A percentile compares a stretch with the other conserved stretches of the same genome.
phyloP scores from a whole-genome alignment of 2,797 vertebrate genomes.

The Hydrocynus forskahlii region DNA sequence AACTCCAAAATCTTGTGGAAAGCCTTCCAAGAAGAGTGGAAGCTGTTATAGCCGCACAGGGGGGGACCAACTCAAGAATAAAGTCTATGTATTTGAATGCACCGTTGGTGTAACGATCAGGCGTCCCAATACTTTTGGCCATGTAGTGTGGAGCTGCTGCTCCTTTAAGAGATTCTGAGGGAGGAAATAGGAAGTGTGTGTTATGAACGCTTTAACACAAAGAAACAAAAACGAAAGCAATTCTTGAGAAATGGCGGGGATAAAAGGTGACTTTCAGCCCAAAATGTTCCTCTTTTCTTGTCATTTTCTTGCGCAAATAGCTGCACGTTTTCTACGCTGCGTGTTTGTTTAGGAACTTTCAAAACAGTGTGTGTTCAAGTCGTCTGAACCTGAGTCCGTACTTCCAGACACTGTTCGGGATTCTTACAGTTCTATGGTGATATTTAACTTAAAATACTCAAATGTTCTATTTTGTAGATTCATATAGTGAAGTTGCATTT shows the following conservation, averaged over 20 bases:
- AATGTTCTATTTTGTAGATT: not conserved
- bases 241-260: slow-evolving; percentile 72
- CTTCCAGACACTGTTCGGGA: not conserved
- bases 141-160: slow-evolving; percentile 42
- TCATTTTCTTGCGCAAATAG: not conserved
- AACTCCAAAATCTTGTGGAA: too few species aligned
- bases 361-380: not conserved
- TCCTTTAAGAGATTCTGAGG: slow-evolving; percentile 70
- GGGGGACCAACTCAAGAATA: too few species aligned
- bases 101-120: too few species aligned
- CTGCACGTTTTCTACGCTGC: not conserved
- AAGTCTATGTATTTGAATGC: too few species aligned
- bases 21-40: too few species aligned
- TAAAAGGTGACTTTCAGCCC: slow-evolving; percentile 73
- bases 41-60: too few species aligned
- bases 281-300: not conserved
- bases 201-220: slow-evolving; percentile 56
- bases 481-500: not conserved
- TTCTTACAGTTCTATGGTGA: not conserved
- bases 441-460: not conserved
- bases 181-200: slow-evolving; percentile 76
- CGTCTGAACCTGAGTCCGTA: not conserved
- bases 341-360: not conserved
- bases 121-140: too few species aligned
- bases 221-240: slow-evolving; percentile 51